phyloP scores from a whole-genome alignment of 2,113 vertebrate genomes.

The Daboia siamensis region DNA sequence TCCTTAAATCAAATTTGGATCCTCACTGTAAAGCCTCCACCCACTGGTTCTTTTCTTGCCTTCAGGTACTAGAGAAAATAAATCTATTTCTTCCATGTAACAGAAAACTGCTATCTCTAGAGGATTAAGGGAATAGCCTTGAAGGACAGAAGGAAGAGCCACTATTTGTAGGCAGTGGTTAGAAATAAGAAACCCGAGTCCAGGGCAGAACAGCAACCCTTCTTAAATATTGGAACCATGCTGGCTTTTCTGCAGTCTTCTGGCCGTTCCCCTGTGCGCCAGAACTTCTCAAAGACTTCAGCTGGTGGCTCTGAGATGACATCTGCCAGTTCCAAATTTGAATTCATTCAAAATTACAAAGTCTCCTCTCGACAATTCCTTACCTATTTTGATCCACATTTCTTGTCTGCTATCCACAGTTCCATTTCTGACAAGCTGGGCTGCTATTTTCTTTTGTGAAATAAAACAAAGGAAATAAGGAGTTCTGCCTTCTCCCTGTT shows the following conservation, averaged over 20 bases:
- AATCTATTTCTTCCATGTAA: neutral
- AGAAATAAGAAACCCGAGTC: neutral
- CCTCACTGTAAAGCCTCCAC: neutral
- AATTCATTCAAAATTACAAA: neutral
- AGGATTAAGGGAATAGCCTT: neutral
- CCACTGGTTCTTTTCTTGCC: neutral
- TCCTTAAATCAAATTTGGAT: neutral
- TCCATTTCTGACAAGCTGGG: neutral
- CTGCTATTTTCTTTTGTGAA: neutral
- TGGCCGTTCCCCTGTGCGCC: neutral
- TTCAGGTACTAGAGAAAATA: neutral
- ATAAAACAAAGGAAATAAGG: neutral
- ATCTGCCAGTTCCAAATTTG: neutral
- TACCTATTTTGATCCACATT: neutral
- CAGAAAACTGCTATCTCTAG: neutral
- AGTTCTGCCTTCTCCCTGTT: neutral
- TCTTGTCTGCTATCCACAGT: neutral
- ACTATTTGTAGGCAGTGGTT: neutral
- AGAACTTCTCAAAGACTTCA: neutral
- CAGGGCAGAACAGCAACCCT: neutral
- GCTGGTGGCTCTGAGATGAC: neutral
- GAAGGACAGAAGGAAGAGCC: neutral
- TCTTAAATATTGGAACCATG: neutral
- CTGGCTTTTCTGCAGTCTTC: neutral
- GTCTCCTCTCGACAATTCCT: neutral